Percentiles rank a stretch among this genome's conserved stretches.
Conservation (phyloP, 2,888 invertebrate species). For the Beris morrisii region DNA sequence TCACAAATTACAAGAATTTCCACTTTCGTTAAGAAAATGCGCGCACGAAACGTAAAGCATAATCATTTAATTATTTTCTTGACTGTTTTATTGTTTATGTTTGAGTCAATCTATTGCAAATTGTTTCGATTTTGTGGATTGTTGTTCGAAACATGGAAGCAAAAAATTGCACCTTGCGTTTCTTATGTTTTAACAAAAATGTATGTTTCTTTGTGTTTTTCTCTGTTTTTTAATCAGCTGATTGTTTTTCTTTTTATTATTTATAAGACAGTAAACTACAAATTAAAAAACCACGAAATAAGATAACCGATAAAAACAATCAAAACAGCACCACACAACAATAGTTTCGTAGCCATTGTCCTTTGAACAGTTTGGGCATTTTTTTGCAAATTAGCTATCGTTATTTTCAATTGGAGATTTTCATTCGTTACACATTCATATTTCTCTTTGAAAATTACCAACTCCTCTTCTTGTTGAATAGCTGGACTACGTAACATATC, state of each 20-base stretch:
- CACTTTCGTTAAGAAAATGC: too few relatives aligned
- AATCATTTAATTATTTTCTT: too few relatives aligned
- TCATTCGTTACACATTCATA: conserved; percentile 49
- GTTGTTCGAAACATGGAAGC: too few relatives aligned
- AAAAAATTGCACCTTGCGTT: too few relatives aligned
- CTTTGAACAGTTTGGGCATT: conserved; percentile 43
- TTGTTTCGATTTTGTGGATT: too few relatives aligned
- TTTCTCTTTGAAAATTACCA: conserved; percentile 54
- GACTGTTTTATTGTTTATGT: too few relatives aligned
- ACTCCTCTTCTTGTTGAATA: conserved; percentile 52
- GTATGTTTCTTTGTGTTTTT: too few relatives aligned
- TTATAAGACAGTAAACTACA: conserved; percentile 12
- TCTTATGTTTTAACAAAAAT: too few relatives aligned
- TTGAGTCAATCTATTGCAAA: too few relatives aligned
- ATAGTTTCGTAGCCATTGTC: conserved; percentile 43
- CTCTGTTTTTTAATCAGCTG: too few relatives aligned
- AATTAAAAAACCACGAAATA: conserved; percentile 44
- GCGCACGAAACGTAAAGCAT: too few relatives aligned
- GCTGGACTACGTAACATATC: conserved; percentile 47
- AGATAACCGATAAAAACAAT: conserved; percentile 51
- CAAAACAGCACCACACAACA: conserved; percentile 48
- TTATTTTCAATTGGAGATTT: conserved; percentile 50
- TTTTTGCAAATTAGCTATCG: conserved; percentile 47
- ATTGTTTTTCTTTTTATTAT: too few relatives aligned
- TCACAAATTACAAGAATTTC: conserved; percentile 4